These are phyloP conservation scores for Latheticus oryzae DNA, from an alignment of 2,888 invertebrate species.

Conservation along the genomic window DNA sequence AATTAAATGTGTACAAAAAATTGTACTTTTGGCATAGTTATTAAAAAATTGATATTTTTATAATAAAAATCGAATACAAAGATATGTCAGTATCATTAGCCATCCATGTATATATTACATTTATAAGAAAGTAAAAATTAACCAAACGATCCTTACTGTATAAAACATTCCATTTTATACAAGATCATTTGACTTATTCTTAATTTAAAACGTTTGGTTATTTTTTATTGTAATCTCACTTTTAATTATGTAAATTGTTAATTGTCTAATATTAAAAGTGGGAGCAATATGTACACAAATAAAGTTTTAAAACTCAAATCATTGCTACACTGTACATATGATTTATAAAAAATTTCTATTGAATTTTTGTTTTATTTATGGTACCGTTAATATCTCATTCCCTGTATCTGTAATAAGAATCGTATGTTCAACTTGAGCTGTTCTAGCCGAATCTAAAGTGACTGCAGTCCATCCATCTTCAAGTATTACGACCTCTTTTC, in stretches of 20 bases:
- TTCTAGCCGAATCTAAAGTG: conserved; percentile 82
- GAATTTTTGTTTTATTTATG: conserved; percentile 33
- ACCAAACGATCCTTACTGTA: conserved; percentile 56
- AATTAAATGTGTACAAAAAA: conserved; percentile 24
- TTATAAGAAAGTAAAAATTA: conserved; percentile 57
- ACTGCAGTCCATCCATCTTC: conserved; percentile 95
- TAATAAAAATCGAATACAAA: conserved; percentile 52
- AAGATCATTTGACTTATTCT: conserved; percentile 38
- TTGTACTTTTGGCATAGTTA: conserved; percentile 9
- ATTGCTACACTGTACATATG: conserved; percentile 57
- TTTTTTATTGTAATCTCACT: conserved; percentile 59
- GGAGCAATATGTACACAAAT: conserved; percentile 59
- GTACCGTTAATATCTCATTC: conserved; percentile 80
- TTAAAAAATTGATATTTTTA: conserved; percentile 51
- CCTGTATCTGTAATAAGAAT: conserved; percentile 84
- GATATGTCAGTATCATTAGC: conserved; percentile 62
- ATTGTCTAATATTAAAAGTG: conserved; percentile 55
- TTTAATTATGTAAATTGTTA: conserved; percentile 54
- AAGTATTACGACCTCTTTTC: conserved; percentile 73
- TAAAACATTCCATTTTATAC: conserved; percentile 64
- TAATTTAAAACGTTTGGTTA: conserved; percentile 58
- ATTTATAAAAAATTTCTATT: conserved; percentile 50
- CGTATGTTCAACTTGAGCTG: conserved; percentile 94
- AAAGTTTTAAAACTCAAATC: conserved; percentile 52
- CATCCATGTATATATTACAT: conserved; percentile 58